phyloP scores from a whole-genome alignment of 2,888 invertebrate species.

The Eupithecia subumbrata region DNA sequence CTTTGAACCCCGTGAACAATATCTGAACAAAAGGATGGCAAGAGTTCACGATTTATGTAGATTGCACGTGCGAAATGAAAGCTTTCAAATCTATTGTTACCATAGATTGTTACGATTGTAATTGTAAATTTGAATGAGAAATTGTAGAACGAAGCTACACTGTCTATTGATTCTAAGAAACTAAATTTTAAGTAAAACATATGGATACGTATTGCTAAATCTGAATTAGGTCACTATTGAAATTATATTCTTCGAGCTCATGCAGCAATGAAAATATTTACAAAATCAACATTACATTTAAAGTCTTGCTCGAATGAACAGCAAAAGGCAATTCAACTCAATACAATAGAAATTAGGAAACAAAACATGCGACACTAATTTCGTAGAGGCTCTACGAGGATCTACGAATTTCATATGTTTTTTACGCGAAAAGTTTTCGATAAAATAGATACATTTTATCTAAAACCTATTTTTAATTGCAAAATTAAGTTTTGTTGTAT shows the following conservation, averaged over 20 bases:
- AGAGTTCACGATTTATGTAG: slow-evolving; percentile 50
- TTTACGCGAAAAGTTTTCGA: background rate
- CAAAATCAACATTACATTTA: background rate
- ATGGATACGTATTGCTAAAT: background rate
- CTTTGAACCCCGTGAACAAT: slow-evolving; percentile 36
- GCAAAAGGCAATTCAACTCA: background rate
- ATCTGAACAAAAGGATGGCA: slow-evolving; percentile 46
- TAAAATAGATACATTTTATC: background rate
- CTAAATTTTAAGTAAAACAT: background rate
- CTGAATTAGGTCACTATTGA: no score
- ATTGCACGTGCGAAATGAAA: slow-evolving; percentile 60
- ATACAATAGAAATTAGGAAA: background rate
- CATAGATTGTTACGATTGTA: slow-evolving; percentile 19
- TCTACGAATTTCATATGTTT: background rate
- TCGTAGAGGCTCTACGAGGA: background rate
- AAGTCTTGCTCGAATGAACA: background rate
- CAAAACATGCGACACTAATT: background rate
- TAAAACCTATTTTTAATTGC: background rate
- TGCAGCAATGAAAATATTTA: background rate
- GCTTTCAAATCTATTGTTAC: slow-evolving; percentile 45
- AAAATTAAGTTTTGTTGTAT: background rate
- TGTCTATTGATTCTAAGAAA: background rate
- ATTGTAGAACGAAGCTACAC: background rate
- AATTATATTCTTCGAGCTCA: no score
- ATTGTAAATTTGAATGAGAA: slow-evolving; percentile 25